These are phyloP conservation scores for Gavialis gangeticus DNA, from an alignment of 2,113 vertebrate species.

Conservation along the genomic window DNA sequence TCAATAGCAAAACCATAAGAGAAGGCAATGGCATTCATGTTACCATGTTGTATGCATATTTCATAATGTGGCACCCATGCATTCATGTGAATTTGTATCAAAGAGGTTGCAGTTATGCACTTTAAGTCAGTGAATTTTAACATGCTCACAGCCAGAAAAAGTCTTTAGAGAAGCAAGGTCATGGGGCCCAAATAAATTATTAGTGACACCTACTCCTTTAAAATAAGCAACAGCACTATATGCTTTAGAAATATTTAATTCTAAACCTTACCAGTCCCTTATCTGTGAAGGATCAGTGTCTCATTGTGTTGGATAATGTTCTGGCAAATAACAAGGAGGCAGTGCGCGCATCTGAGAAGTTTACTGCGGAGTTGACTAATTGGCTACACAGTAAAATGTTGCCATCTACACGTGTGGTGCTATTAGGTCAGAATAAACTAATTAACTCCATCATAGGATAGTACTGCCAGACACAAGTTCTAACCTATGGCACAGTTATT, in stretches of 20 bases:
- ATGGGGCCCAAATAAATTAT: neutral
- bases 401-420: no score
- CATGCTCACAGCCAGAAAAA: neutral
- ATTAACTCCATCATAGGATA: no score
- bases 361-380: no score
- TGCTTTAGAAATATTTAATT: neutral
- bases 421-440: no score
- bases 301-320: no score
- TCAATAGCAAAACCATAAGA: neutral
- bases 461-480: no score
- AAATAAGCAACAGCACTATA: neutral
- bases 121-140: neutral
- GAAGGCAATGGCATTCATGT: neutral
- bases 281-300: no score
- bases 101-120: neutral
- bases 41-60: neutral
- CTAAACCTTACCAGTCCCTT: neutral
- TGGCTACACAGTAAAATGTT: no score
- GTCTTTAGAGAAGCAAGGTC: neutral
- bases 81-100: neutral
- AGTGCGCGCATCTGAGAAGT: no score
- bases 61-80: neutral
- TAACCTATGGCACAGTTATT: no score
- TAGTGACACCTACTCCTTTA: neutral
- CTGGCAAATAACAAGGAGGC: no score